Base-by-base conservation (phyloP, 1,140 invertebrate species). In the Teleogryllus occipitalis region DNA sequence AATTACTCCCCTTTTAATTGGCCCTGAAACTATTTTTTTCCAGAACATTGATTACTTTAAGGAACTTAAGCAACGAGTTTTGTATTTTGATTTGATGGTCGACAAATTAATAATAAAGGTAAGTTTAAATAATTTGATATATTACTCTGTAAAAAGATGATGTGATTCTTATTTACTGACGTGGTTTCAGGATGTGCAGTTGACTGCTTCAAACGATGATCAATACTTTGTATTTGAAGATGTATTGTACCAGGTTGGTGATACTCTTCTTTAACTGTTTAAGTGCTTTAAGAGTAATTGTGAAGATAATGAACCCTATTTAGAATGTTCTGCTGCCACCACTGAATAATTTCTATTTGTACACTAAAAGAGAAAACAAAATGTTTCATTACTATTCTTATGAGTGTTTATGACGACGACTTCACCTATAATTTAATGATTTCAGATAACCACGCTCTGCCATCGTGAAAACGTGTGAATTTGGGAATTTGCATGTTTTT, bases 181-280 rank as follows among this genome's bases (percentile, higher is more conserved):
- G 8, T 75, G 46, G 75, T 85, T 86, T 80, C 82, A 93, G 91
- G 97, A 98, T 87, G 95, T 99, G 7, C 96, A 97, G 86, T 86
- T 98, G 72, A 98, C 97, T 14, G 96, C 97, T 0, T 96, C 96
- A 8, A 98, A 98, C 86, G 97, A 99, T 85, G 97, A 98, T 85
- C 96, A 98, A 84, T 98, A 98, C 85, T 99, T 99, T 87, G 96
- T 99, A 0, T 99, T 98, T 87, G 97, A 98, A 89, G 97, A 99
- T 87, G 91, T 97, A 72, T 87, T 98, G 0, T 97, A 98, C 86
- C 96, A 98, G 89, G 54, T 65, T 14, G 18, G 54, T 65, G 10
- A 10, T 65, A 14, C 10, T 65, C 54, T 65, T 7, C 54, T 65
- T 39, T 39, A 39, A 39, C 27, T 39, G 1, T 39, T 39, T 39